Evolutionary conservation across 1,140 invertebrate species (phyloP).

Genomic region (Eciton burchellii): DNA sequence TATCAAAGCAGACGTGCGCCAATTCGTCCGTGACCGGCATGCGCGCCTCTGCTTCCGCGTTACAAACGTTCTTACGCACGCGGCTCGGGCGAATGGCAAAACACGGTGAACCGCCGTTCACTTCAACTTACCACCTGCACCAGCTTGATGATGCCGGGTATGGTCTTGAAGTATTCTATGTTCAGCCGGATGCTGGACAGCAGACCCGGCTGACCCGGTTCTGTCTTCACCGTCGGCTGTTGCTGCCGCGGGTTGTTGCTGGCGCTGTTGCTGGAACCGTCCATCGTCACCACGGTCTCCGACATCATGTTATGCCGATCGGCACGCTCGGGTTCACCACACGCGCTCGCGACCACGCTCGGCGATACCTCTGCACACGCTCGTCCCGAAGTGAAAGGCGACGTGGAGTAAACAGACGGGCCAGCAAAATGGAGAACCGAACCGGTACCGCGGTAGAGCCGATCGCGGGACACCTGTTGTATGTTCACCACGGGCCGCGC

Average conservation of each 20-base stretch:
- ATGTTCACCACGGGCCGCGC: slow-evolving; percentile 71
- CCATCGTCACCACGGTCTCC: slow-evolving; percentile 81
- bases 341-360: background rate
- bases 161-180: slow-evolving; percentile 84
- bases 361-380: background rate
- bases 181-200: slow-evolving; percentile 83
- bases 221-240: slow-evolving; percentile 76
- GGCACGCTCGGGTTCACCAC: slow-evolving; percentile 43
- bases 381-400: slow-evolving; percentile 57
- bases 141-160: slow-evolving; percentile 86
- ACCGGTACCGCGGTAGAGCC: slow-evolving; percentile 50
- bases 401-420: slow-evolving; percentile 35
- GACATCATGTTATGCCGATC: slow-evolving; percentile 80
- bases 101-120: background rate
- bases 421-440: slow-evolving; percentile 52
- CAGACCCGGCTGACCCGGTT: slow-evolving; percentile 77
- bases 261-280: slow-evolving; percentile 77
- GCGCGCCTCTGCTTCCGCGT: background rate
- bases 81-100: background rate
- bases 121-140: slow-evolving; percentile 86
- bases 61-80: background rate
- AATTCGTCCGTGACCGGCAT: background rate
- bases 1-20: background rate
- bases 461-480: slow-evolving; percentile 75
- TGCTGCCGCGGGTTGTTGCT: slow-evolving; percentile 75